Percentiles rank a stretch among this genome's conserved stretches.
phyloP scores from a whole-genome alignment of 2,797 vertebrate species.

The Astyanax mexicanus region DNA sequence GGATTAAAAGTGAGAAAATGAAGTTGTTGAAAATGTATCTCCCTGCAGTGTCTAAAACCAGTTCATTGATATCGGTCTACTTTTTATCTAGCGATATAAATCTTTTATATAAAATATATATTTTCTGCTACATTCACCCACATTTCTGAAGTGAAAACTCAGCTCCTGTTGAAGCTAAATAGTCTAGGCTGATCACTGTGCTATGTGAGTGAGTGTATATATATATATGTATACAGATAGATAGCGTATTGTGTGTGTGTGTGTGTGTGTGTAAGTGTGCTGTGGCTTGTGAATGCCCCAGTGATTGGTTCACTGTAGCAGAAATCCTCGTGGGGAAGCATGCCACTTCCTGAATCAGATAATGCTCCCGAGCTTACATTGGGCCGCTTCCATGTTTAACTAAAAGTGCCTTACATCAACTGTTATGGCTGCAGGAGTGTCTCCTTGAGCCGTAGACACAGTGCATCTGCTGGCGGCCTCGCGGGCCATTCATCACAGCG shows the following conservation, averaged over 20 bases:
- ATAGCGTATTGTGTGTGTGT: slow-evolving; percentile 4
- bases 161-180: not conserved
- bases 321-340: slow-evolving; percentile 39
- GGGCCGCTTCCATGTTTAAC: slow-evolving; percentile 54
- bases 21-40: too few relatives aligned
- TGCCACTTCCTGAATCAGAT: slow-evolving; percentile 56
- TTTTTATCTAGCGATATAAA: too few relatives aligned
- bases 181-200: not conserved
- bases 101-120: too few relatives aligned
- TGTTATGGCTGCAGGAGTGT: slow-evolving; percentile 48
- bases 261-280: slow-evolving; percentile 18
- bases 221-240: too few relatives aligned
- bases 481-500: slow-evolving; percentile 39
- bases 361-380: slow-evolving; percentile 48
- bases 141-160: not conserved
- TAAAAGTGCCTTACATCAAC: slow-evolving; percentile 56
- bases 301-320: slow-evolving; percentile 23
- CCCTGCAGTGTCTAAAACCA: too few relatives aligned
- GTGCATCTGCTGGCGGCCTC: slow-evolving; percentile 21
- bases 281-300: slow-evolving; percentile 13
- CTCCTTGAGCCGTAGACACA: slow-evolving; percentile 41
- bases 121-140: not conserved
- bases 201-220: too few relatives aligned
- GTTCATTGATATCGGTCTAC: not conserved
- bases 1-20: too few relatives aligned